Base-by-base conservation (phyloP, 2,888 invertebrate species). In the Gymnosoma rotundatum region DNA sequence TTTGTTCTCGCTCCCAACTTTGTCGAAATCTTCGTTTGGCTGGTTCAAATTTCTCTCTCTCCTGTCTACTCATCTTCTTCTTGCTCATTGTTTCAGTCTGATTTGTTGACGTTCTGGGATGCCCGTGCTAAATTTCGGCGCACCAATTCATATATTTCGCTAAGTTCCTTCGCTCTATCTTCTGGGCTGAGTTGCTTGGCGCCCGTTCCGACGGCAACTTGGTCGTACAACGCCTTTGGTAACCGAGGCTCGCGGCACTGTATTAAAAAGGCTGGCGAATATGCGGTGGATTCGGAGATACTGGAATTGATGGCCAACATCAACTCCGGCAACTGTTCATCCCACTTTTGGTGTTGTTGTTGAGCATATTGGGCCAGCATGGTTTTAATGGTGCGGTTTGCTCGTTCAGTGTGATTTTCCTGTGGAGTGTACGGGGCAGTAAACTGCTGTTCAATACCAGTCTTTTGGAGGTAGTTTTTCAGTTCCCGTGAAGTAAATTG, bases 181-280 rank as follows among this genome's bases (percentile, higher is more conserved):
- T 18, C 32, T 0, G 50, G 60, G 1, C 7, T n/a, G 0, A 4
- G n/a, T 0, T 7, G 1, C 1, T n/a, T 12, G 1, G 58, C 20
- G 8, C 48, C 60, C 10, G 72, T 72, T 0, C 72, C 72, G 7
- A 45, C 4, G 1, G 25, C 8, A 7, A 69, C 69, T 52, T 69
- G 38, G 12, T 56, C 69, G 10, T 56, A 69, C 8, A 69, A 32
- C 1, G 69, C 36, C 0, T 63, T 69, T 0, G 73, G 61, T 14
- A 80, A 18, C 3, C 60, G 48, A n/a, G 80, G 80, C 18, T 80
- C 66, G 18, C 67, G 5, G 7, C 78, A 63, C 14, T 78, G 54
- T 1, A 9, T 14, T n/a, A 79, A 7, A n/a, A 64, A 63, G 0
- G 69, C 78, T 4, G 75, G 63, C 4, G 38, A 48, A 7, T 69